Evolutionary conservation across 2,113 vertebrate species (phyloP), one percentile per base, ranked within the genome.

Genomic region (Chloropsis hardwickii): DNA sequence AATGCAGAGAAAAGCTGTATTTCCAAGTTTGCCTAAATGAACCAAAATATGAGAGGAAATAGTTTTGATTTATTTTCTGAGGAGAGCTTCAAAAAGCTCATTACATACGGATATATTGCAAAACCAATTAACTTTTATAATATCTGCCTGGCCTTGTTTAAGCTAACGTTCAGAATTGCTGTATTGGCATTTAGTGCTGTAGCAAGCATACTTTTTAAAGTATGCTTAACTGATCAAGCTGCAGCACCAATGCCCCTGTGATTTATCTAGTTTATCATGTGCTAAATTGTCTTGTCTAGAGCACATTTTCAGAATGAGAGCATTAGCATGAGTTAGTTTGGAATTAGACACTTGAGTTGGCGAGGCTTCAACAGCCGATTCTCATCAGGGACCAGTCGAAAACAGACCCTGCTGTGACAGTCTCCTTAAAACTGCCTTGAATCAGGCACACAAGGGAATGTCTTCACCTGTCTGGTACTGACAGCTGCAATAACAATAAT

Each of bases 401-500:
- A 92, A 2, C 76, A 83, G 74, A 76, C 28, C 40, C 7, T 50
- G 42, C 62, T 86, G 62, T 93, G 84, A 86, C 79, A 88, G 33
- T 64, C 58, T 83, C 85, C 76, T 86, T 92, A 74, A 94, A 93
- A 83, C 58, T 74, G 85, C 76, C 67, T 50, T 74, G 67, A 48
- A 14, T 81, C 56, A 57, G 60, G 57, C 50, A 51, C 19, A 12
- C 39, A 67, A 60, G 47, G 67, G 51, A 95, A 92, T 88, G 88
- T 78, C 90, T 96, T 96, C 82, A 95, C 93, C 92, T 96, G 81
- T 54, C 67, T 92, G 74, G 5, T 45, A 74, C 88, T 81, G 90
- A 76, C 90, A 96, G 94, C 93, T 96, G 92, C 67, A 94, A 92
- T 90, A 96, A 83, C 72, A 88, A 56, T 14, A 97, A 94, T 48